Conservation (phyloP, 2,888 invertebrate genomes). For the Melangyna quadrimaculata region DNA sequence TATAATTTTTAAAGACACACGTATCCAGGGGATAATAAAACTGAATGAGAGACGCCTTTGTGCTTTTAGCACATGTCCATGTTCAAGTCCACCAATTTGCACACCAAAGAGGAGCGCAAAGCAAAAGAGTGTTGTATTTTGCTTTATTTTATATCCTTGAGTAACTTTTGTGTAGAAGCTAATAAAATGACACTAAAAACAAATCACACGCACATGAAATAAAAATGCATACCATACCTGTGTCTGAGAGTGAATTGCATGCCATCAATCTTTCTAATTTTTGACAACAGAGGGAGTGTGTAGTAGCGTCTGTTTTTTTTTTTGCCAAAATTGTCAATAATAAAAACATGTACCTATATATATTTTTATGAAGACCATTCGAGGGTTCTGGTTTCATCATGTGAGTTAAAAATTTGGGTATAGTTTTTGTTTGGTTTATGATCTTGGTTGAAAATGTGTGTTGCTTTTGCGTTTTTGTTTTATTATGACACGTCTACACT, state of each 20-base stretch:
- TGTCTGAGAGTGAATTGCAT: conserved; percentile 20
- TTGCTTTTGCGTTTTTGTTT: not conserved
- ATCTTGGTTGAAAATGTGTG: conserved; percentile 17
- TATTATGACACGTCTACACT: conserved; percentile 58
- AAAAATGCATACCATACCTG: too few relatives aligned
- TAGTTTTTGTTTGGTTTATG: conserved; percentile 19
- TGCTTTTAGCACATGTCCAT: conserved; percentile 33
- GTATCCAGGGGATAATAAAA: conserved; percentile 49
- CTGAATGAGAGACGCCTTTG: conserved; percentile 12
- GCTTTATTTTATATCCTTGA: conserved; percentile 40
- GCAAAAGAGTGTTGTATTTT: not conserved
- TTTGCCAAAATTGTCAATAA: conserved; percentile 37
- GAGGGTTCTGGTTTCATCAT: conserved; percentile 7
- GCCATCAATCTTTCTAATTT: conserved; percentile 55
- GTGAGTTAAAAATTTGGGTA: conserved; percentile 57
- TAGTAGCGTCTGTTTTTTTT: not conserved
- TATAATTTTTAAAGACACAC: conserved; percentile 27
- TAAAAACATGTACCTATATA: too few relatives aligned
- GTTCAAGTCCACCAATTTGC: conserved; percentile 15
- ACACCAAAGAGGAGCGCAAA: conserved; percentile 2
- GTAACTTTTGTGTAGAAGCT: conserved; percentile 32
- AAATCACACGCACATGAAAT: conserved; percentile 8
- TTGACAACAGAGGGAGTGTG: not conserved
- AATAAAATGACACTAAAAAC: conserved; percentile 58
- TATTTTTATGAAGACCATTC: not conserved